Evolutionary conservation across 1,140 invertebrate species (phyloP), one percentile per base, ranked within the genome.

Genomic region (Orchesella cincta): DNA sequence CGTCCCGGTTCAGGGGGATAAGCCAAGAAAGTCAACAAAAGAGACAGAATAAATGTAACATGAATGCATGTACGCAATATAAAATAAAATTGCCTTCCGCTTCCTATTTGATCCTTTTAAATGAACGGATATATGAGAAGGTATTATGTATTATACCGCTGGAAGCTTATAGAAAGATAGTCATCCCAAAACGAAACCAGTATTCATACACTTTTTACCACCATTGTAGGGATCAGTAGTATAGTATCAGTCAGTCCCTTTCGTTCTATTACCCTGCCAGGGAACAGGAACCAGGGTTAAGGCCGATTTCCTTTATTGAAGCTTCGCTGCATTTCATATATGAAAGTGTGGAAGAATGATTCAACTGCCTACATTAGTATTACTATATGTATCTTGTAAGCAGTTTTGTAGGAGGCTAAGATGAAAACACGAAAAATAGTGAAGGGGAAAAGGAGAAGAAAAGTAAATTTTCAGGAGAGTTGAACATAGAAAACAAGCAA

Each of bases 281-380:
- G n/a, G 62, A 67, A 67, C 28, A 67, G 62, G 62, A 67, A 67
- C 28, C 62, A 67, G 62, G 62, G 62, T 67, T 67, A 67, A 67
- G 62, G 62, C 62, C 62, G 62, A 31, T 67, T 67, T 31, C 62
- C 62, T 67, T 33, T 29, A 67, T 2, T 67, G 62, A 67, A 2
- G 26, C 62, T 67, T 57, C 26, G 54, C 54, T 57, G 54, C 54
- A 57, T 57, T 57, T 57, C 8, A 12, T 57, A n/a, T 23, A 14
- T 33, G 8, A 31, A 8, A 5, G 62, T 67, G 31, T 33, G n/a
- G n/a, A n/a, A n/a, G n/a, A n/a, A n/a, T n/a, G n/a, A n/a, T n/a
- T n/a, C n/a, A n/a, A n/a, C n/a, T n/a, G n/a, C n/a, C n/a, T n/a
- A n/a, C n/a, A n/a, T n/a, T n/a, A n/a, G n/a, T n/a, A n/a, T n/a